Evolutionary conservation across 2,113 vertebrate genomes (phyloP).

Genomic region (Sialia sialis): DNA sequence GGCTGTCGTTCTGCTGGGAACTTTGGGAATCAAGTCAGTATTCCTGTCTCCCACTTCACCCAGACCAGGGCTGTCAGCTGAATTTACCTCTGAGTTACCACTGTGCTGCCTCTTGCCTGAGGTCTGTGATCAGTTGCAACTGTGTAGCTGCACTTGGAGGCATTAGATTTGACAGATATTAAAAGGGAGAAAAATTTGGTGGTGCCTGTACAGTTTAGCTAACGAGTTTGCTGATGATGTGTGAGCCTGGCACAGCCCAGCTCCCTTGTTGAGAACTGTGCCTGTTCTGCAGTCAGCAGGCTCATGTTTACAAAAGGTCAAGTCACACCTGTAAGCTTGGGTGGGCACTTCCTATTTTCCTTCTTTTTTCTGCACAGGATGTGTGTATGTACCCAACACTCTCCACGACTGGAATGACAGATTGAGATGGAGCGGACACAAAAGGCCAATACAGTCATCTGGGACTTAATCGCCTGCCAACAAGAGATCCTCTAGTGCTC

Average conservation of each 20-base stretch:
- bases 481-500: background rate
- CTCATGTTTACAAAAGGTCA: background rate
- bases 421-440: background rate
- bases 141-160: background rate
- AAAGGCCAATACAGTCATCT: background rate
- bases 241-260: background rate
- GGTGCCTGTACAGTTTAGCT: background rate
- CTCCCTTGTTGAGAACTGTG: rapidly evolving
- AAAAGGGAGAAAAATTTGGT: background rate
- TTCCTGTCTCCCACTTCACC: background rate
- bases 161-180: background rate
- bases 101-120: background rate
- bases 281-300: background rate
- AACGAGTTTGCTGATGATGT: background rate
- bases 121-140: background rate
- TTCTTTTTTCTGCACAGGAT: background rate
- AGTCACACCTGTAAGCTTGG: background rate
- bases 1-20: background rate
- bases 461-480: background rate
- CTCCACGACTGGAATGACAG: background rate
- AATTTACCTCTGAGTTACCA: background rate
- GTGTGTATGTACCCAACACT: background rate
- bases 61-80: background rate
- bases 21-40: background rate
- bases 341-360: background rate